A percentile compares a stretch with the other conserved stretches of the same genome.
phyloP scores from a whole-genome alignment of 2,888 invertebrate species.

The Perizoma flavofasciatum region DNA sequence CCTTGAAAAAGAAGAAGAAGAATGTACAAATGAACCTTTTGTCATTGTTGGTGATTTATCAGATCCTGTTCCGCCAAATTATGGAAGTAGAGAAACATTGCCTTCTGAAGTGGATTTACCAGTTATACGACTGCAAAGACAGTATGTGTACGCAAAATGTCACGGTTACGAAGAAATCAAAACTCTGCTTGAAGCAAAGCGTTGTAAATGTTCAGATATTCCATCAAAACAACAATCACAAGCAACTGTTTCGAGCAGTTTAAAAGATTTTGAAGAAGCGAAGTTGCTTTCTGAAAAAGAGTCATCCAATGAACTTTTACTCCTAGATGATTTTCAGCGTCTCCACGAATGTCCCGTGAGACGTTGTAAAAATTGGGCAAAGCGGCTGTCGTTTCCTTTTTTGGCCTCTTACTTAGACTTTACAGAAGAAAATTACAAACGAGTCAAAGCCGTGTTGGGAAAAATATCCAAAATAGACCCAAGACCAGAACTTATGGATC shows the following conservation, averaged over 20 bases:
- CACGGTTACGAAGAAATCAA: conserved; percentile 66
- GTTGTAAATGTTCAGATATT: conserved; percentile 58
- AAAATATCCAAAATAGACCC: conserved; percentile 30
- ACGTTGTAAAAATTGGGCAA: conserved; percentile 52
- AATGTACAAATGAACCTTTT: conserved; percentile 64
- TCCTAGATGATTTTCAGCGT: conserved; percentile 56
- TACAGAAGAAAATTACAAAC: conserved; percentile 64
- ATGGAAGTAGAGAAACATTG: conserved; percentile 70
- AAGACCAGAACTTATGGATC: conserved; percentile 48
- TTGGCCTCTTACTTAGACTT: conserved; percentile 64
- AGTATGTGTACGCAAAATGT: conserved; percentile 73
- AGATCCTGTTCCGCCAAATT: conserved; percentile 50
- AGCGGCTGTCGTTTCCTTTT: conserved; percentile 54
- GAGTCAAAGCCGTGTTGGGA: conserved; percentile 59
- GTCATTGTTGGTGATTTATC: conserved; percentile 61
- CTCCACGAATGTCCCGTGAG: conserved; percentile 55
- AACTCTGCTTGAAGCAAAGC: conserved; percentile 56
- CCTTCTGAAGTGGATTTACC: conserved; percentile 65
- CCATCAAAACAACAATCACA: conserved; percentile 20
- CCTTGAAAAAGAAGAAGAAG: conserved; percentile 27
- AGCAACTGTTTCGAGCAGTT: conserved; percentile 9
- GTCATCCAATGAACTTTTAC: conserved; percentile 59
- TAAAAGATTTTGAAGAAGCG: conserved; percentile 25
- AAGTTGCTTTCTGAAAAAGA: conserved; percentile 38
- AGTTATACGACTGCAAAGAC: conserved; percentile 58